These are phyloP conservation scores for Xiphydria camelus DNA, from an alignment of 2,888 invertebrate genomes.

Conservation along the genomic window DNA sequence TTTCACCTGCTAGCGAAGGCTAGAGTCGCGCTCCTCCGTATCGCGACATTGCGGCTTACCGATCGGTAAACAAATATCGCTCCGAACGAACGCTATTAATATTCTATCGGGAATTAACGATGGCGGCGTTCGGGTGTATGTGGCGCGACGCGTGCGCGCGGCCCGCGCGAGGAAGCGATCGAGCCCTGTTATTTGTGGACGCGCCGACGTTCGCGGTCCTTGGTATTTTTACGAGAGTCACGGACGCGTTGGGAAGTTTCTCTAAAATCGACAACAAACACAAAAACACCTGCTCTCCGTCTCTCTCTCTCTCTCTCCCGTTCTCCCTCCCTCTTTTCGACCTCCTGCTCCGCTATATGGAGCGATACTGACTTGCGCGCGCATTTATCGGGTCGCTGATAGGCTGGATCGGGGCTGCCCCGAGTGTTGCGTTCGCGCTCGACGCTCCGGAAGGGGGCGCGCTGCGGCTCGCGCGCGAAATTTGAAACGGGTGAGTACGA, in stretches of 20 bases:
- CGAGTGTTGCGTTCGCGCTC: no score
- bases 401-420: no score
- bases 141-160: conserved; percentile 32
- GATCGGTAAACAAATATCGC: conserved; percentile 8
- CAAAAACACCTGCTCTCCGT: conserved; percentile 32
- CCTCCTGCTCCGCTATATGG: no score
- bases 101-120: conserved; percentile 38
- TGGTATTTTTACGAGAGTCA: conserved; percentile 6
- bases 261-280: no score
- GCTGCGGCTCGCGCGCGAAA: conserved; percentile 17
- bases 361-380: conserved; percentile 26
- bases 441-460: conserved; percentile 17
- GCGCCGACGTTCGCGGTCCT: no score
- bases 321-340: conserved; percentile 18
- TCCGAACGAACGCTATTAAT: conserved; percentile 26
- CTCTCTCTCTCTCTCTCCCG: no score
- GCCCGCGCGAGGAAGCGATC: no score
- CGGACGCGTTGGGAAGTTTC: no score
- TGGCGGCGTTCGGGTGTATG: no score
- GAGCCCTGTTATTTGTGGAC: no score
- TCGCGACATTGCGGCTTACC: background rate
- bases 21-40: background rate
- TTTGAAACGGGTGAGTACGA: no score
- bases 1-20: background rate
- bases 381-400: conserved; percentile 36